Evolutionary conservation across 2,888 invertebrate genomes (phyloP).

Genomic region (Trileptium ribeirensis): DNA sequence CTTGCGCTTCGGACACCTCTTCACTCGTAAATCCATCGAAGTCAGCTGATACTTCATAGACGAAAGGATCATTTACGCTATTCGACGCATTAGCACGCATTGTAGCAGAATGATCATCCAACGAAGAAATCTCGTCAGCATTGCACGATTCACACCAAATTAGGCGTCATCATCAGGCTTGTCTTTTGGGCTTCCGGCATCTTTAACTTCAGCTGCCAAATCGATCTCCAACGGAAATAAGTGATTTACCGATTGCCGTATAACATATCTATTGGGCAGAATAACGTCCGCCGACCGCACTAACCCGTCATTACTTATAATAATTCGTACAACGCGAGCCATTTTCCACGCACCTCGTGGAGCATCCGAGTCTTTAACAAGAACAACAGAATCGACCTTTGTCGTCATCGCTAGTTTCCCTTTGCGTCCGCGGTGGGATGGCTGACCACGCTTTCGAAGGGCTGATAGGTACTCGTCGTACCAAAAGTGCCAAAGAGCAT

Average conservation of each 20-base stretch:
- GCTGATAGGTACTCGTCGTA: not conserved
- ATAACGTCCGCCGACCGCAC: not conserved
- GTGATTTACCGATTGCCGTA: not conserved
- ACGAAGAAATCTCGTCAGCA: no score
- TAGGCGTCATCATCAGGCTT: no score
- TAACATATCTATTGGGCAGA: not conserved
- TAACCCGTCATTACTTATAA: not conserved
- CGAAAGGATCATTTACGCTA: no score
- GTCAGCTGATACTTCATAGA: no score
- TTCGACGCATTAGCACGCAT: no score
- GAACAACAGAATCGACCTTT: not conserved
- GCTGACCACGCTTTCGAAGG: not conserved
- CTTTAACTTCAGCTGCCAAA: no score
- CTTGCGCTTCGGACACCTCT: no score
- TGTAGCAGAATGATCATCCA: no score
- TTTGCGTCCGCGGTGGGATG: not conserved
- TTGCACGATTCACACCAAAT: no score
- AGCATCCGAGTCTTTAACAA: not conserved
- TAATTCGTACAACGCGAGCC: not conserved
- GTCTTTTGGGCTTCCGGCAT: no score
- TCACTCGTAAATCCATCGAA: no score
- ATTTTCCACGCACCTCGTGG: not conserved
- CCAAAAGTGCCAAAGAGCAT: slow-evolving; percentile 11
- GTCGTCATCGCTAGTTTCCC: not conserved
- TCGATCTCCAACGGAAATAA: slow-evolving; percentile 16